These are phyloP conservation scores for Pampus argenteus DNA, from an alignment of 2,797 vertebrate species.

Conservation along the genomic window DNA sequence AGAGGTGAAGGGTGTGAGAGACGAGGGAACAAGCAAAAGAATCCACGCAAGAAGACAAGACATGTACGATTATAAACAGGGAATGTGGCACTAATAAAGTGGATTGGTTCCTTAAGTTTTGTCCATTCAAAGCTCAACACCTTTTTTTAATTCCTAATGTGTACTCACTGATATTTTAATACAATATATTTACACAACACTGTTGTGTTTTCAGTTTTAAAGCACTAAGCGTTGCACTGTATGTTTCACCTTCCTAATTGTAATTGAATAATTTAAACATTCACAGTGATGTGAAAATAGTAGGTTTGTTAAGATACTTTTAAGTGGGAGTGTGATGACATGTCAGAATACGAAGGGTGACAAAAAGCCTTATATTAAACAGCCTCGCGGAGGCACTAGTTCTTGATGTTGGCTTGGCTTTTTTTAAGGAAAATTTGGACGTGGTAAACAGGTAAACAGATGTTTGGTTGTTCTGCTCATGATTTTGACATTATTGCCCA, in stretches of 20 bases:
- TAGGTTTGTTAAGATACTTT: no score
- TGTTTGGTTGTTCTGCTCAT: background rate
- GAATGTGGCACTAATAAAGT: conserved; percentile 16
- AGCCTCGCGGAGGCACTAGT: no score
- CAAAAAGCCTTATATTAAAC: no score
- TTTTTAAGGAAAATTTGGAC: background rate
- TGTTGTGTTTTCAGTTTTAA: background rate
- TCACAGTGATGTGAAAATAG: no score
- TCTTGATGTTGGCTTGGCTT: no score
- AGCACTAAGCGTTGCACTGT: background rate
- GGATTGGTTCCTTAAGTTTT: conserved; percentile 7
- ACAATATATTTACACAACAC: no score
- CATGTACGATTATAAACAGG: conserved; percentile 2
- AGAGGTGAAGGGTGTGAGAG: conserved; percentile 1
- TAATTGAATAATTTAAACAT: no score
- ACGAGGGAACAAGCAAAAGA: background rate
- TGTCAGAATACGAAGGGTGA: no score
- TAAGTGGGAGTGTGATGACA: no score
- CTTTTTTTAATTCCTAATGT: conserved; percentile 1
- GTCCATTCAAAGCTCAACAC: conserved; percentile 1
- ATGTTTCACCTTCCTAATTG: background rate
- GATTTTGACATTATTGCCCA: background rate
- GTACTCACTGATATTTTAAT: no score
- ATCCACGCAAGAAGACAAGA: conserved; percentile 7
- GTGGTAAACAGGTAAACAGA: background rate